Conservation (phyloP, 2,888 invertebrate genomes). For the Siphonodentalium dalli region DNA sequence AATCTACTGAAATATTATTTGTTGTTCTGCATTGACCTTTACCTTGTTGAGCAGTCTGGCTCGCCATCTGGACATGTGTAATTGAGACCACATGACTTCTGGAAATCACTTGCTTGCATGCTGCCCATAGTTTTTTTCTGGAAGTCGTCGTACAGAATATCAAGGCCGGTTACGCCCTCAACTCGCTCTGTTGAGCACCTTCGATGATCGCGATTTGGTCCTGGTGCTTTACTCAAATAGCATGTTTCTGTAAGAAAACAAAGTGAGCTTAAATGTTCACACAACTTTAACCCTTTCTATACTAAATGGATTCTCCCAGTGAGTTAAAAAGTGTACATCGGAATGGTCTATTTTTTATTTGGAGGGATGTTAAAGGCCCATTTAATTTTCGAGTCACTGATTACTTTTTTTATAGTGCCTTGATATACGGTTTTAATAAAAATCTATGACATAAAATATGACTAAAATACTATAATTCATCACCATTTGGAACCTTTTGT, state of each 20-base stretch:
- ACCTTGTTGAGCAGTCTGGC: conserved; percentile 63
- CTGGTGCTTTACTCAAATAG: conserved; percentile 59
- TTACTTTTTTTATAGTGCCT: too few species aligned
- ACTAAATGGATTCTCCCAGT: too few species aligned
- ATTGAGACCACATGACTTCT: conserved; percentile 60
- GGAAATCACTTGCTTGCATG: conserved; percentile 63
- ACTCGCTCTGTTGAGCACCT: conserved; percentile 66
- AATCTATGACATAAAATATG: too few species aligned
- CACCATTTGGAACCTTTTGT: too few species aligned
- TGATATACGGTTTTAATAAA: too few species aligned
- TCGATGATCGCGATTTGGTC: conserved; percentile 49
- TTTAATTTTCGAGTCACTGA: too few species aligned
- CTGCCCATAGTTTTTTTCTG: conserved; percentile 64
- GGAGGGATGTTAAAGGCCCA: too few species aligned
- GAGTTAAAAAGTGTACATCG: too few species aligned
- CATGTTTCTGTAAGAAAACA: conserved; percentile 50
- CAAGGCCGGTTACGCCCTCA: conserved; percentile 65
- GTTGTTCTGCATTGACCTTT: neutral
- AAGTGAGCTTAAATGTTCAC: too few species aligned
- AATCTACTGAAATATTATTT: neutral
- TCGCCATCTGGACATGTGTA: conserved; percentile 63
- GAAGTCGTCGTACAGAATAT: conserved; percentile 65
- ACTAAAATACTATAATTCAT: too few species aligned
- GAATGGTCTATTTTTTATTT: too few species aligned
- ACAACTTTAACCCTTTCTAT: too few species aligned